Conservation (phyloP, 2,113 vertebrate genomes). For the Cochlearius cochlearius region DNA sequence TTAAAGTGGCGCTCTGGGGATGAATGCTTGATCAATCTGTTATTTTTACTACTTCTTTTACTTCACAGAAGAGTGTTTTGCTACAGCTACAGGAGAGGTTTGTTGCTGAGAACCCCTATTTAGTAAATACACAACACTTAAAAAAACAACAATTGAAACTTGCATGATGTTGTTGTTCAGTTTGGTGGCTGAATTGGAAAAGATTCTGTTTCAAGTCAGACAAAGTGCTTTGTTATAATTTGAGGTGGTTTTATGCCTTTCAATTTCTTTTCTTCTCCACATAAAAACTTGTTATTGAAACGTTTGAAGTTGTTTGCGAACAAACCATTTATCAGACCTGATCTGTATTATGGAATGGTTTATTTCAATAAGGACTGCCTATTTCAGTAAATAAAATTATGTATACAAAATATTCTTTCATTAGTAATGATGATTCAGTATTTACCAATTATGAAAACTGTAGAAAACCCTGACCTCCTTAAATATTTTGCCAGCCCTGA, state of each 20-base stretch:
- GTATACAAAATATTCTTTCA: neutral
- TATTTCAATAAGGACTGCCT: neutral
- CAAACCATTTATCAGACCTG: neutral
- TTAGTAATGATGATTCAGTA: neutral
- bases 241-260: neutral
- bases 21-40: accelerated
- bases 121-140: neutral
- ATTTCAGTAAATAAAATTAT: neutral
- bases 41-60: neutral
- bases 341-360: neutral
- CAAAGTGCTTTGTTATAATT: neutral
- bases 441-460: neutral
- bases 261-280: neutral
- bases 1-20: neutral
- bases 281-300: neutral
- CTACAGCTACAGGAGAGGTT: neutral
- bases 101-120: neutral
- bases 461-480: neutral
- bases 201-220: neutral
- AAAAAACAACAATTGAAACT: neutral
- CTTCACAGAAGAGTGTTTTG: neutral
- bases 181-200: neutral
- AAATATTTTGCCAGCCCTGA: neutral
- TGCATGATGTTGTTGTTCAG: neutral
- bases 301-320: neutral